Base-by-base conservation (phyloP, 2,888 invertebrate genomes). In the Allolobophora icterica region DNA sequence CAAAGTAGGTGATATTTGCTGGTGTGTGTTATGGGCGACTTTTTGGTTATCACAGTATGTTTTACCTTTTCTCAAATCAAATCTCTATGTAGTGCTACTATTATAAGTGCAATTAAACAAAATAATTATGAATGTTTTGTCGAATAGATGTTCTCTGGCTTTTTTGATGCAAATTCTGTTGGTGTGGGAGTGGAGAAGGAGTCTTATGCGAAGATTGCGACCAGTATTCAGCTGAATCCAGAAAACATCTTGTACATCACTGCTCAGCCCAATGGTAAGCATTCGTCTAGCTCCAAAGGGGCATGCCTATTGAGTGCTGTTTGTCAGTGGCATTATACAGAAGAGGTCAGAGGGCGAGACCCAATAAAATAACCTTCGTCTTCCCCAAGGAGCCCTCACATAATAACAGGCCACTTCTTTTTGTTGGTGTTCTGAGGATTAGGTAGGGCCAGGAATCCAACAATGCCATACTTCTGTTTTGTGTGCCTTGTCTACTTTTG, bases 151-250 rank as follows among this genome's bases (percentile, higher is more conserved):
- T 71, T 71, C 71, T 71, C 71, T n/a, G 71, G 71, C 30, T 71
- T 71, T 71, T 71, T 71, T 71, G 71, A 71, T n/a, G 11, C n/a
- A n/a, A 71, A 71, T 71, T 71, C 71, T 71, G 71, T n/a, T 71
- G 71, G 71, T 71, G 71, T 71, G 71, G 71, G 71, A 71, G 71
- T 71, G 0, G 71, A 71, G n/a, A 71, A 71, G n/a, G 71, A 71
- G n/a, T 71, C 71, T 30, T 71, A 71, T 71, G 71, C 71, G 17
- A 71, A 71, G n/a, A 71, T 71, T 71, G 71, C 71, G n/a, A n/a
- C 71, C 71, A 71, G 71, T 71, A 71, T n/a, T 71, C 71, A 71
- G 71, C 71, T 71, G 71, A 71, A 71, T 71, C 71, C 71, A 71
- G 71, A 71, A 71, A 71, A 71, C 71, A 71, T 71, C 71, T n/a